phyloP scores from a whole-genome alignment of 2,113 vertebrate species.

The Apodemus speciosus region DNA sequence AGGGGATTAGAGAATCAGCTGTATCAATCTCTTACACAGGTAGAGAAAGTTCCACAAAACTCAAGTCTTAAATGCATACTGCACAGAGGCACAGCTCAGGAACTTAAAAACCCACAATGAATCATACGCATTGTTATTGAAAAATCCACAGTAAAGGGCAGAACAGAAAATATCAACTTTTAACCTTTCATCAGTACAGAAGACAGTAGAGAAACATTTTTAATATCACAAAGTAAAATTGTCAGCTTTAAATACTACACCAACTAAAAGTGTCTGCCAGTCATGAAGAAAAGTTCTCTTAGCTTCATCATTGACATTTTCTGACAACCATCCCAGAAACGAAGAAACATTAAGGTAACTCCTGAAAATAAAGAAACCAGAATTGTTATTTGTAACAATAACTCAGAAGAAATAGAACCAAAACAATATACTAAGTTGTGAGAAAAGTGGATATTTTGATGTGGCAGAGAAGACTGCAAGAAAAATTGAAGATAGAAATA shows the following conservation, averaged over 20 bases:
- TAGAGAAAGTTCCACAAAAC: not conserved
- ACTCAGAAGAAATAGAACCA: not conserved
- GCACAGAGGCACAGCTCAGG: not conserved
- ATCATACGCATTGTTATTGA: not conserved
- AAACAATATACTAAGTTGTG: not conserved
- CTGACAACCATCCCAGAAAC: not conserved
- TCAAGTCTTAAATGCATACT: not conserved
- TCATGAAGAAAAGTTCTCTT: not conserved
- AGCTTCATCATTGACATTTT: not conserved
- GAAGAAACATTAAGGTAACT: not conserved
- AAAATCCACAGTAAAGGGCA: not conserved
- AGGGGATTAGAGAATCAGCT: not conserved
- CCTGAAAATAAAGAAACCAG: not conserved
- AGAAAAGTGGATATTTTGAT: not conserved
- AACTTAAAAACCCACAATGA: not conserved
- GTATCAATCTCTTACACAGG: too few species aligned
- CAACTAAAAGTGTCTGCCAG: not conserved
- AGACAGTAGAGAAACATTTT: not conserved
- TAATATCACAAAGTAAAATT: not conserved
- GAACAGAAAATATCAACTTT: not conserved
- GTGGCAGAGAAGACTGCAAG: not conserved
- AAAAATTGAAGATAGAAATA: not conserved
- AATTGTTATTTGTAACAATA: not conserved
- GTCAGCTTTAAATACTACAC: not conserved
- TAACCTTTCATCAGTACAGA: not conserved